Evolutionary conservation across 2,113 vertebrate species (phyloP).

Genomic region (Melozone crissalis): DNA sequence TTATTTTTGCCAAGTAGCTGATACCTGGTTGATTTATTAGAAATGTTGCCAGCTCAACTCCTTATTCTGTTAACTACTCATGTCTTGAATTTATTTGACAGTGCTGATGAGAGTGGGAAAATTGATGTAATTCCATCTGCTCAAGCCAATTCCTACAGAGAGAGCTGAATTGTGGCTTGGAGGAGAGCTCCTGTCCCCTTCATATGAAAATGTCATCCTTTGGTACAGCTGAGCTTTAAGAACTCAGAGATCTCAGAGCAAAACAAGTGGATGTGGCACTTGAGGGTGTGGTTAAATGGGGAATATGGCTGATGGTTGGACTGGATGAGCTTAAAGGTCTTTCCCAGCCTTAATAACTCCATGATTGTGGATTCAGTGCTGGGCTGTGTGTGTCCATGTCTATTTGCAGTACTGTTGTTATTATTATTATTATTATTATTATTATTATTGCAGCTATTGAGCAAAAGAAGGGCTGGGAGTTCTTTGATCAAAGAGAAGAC

Average conservation of each 20-base stretch:
- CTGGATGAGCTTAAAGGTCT: not conserved
- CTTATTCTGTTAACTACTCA: not conserved
- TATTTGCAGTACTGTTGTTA: too few relatives aligned
- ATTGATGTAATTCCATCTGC: not conserved
- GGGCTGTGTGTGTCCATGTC: accelerated
- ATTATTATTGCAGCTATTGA: too few relatives aligned
- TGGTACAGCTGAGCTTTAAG: not conserved
- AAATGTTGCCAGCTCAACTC: not conserved
- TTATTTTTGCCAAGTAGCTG: not conserved
- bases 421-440: too few relatives aligned
- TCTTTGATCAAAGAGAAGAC: too few relatives aligned
- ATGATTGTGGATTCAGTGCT: not conserved
- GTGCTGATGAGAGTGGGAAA: not conserved
- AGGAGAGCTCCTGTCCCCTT: not conserved
- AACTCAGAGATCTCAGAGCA: not conserved
- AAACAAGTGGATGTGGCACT: not conserved
- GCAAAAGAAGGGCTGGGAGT: too few relatives aligned
- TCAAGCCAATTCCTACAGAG: not conserved
- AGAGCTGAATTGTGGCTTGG: not conserved
- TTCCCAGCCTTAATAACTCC: not conserved
- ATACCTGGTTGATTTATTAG: not conserved
- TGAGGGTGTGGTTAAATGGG: not conserved
- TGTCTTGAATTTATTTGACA: not conserved
- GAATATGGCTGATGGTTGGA: not conserved
- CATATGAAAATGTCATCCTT: not conserved